Conservation (phyloP, 1,140 invertebrate species). For the Pseudomyrmex pallidus region DNA sequence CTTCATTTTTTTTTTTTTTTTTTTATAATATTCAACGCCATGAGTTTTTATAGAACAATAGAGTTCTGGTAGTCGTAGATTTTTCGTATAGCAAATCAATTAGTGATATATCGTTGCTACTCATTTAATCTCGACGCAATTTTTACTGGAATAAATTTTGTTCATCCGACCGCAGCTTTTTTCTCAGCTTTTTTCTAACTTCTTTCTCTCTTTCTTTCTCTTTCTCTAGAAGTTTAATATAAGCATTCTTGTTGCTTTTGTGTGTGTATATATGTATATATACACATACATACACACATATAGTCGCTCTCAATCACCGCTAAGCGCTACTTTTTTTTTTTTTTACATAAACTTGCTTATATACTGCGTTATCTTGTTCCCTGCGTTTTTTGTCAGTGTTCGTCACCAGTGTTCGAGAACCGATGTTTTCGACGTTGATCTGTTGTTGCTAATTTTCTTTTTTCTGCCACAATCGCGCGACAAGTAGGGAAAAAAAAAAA, state of each 20-base stretch:
- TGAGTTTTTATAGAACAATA: background rate
- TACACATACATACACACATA: no score
- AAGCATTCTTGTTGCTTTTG: conserved; percentile 9
- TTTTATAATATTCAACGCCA: background rate
- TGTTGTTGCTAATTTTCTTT: background rate
- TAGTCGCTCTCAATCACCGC: conserved; percentile 25
- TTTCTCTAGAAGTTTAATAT: conserved; percentile 7
- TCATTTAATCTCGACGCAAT: background rate
- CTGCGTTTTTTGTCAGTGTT: conserved; percentile 20
- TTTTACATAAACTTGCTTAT: conserved; percentile 19
- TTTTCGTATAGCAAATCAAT: background rate
- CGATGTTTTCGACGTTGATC: conserved; percentile 13
- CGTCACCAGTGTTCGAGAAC: conserved; percentile 11
- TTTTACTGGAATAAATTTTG: conserved; percentile 28
- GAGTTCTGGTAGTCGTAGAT: background rate
- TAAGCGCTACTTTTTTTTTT: conserved; percentile 21
- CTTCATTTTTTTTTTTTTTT: conserved; percentile 15
- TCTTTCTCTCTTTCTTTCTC: conserved; percentile 18
- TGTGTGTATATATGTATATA: background rate
- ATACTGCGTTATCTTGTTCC: conserved; percentile 22
- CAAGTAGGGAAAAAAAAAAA: background rate
- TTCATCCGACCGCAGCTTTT: conserved; percentile 33
- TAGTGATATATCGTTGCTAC: conserved; percentile 12
- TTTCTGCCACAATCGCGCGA: background rate
- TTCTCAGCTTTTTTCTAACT: background rate